Evolutionary conservation across 1,140 invertebrate species (phyloP), one percentile per base, ranked within the genome.

Genomic region (Aphelinus certus): DNA sequence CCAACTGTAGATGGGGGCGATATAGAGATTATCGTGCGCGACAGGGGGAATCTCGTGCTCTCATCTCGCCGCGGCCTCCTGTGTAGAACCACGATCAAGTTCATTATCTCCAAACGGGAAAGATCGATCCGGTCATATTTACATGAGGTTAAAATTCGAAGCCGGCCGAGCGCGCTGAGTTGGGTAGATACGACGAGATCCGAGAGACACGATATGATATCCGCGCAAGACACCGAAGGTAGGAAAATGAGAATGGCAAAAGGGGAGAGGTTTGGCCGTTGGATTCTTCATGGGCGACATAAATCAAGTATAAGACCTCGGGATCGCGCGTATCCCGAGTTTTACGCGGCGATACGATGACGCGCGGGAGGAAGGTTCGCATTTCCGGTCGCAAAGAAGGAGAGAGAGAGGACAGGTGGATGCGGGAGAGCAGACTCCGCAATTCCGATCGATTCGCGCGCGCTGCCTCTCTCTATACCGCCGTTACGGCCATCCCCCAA

Each of bases 221-320:
- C 4, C 7, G 45, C 60, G 2, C 2, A 10, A 10, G 46, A 5
- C 1, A 46, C 5, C 26, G 43, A 62, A 62, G 46, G 26, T 26
- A 46, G 46, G 60, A 43, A 5, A 62, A 62, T 4, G 60, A 10
- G 43, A 45, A 62, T 46, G 60, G 43, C 26, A 63, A 48, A 9
- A 1, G 7, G 6, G 10, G 10, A 48, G n/a, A 7, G 45, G n/a
- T n/a, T 7, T 5, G 48, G 62, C 3, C 2, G 48, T 63, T 63
- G 4, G 62, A 48, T 48, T 48, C 48, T 63, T 63, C 47, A 48
- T 48, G 9, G 62, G n/a, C 46, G 46, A 10, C 48, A 63, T 63
- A 63, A 63, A 63, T 63, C 62, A 63, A 63, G 9, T 6, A n/a
- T 10, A 63, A 63, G 48, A 63, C 48, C 46, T 67, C 65, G 48